Percentiles rank a stretch among this genome's conserved stretches.
Conservation (phyloP, 2,113 vertebrate species). For the Cathartes aura region DNA sequence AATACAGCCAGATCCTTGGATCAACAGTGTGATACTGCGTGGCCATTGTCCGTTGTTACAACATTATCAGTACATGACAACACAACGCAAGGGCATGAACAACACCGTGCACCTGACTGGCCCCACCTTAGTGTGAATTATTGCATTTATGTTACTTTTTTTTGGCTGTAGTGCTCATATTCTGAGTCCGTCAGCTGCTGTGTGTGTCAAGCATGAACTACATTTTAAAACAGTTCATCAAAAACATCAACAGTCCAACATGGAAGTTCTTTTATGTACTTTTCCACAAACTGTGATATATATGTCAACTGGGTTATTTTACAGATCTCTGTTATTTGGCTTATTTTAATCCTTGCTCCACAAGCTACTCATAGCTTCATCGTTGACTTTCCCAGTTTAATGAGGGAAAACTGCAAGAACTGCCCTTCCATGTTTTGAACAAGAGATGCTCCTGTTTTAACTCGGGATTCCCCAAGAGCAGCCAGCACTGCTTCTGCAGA, state of each 20-base stretch:
- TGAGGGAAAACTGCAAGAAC: background rate
- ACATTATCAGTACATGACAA: rapidly evolving
- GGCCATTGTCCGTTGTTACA: background rate
- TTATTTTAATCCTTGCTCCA: background rate
- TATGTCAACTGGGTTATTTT: background rate
- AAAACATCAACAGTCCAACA: background rate
- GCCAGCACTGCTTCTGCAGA: background rate
- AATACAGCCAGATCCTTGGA: background rate
- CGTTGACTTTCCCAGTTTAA: background rate
- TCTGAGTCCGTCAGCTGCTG: background rate
- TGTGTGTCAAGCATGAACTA: background rate
- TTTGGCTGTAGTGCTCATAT: background rate
- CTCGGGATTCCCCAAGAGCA: background rate
- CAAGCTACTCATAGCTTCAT: background rate
- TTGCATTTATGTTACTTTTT: background rate
- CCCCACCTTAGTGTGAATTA: background rate
- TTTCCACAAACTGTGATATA: background rate
- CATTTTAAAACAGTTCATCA: background rate
- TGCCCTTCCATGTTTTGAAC: background rate
- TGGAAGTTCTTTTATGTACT: background rate
- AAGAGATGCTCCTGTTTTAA: background rate
- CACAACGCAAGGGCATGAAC: background rate
- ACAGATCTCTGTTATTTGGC: background rate
- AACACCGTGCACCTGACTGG: background rate
- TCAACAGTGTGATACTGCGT: background rate